Percentiles rank a stretch among this genome's conserved stretches.
Conservation (phyloP, 2,113 vertebrate species). For the Bufo gargarizans region DNA sequence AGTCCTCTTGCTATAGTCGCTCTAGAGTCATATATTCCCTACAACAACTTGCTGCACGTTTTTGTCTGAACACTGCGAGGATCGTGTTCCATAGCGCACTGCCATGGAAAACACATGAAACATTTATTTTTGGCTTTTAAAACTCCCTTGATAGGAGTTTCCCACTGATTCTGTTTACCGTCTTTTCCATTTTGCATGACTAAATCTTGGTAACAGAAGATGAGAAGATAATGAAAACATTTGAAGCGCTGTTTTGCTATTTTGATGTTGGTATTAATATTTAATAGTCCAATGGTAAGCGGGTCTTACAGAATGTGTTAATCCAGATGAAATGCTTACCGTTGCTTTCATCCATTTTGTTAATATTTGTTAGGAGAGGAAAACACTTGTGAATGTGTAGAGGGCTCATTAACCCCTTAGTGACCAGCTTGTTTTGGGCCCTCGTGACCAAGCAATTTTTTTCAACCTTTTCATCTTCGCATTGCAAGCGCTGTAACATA, state of each 20-base stretch:
- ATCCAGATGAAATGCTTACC: neutral
- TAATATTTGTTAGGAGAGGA: neutral
- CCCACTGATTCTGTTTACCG: constrained; percentile 33
- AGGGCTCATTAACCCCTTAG: neutral
- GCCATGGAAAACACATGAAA: constrained; percentile 28
- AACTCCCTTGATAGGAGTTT: constrained; percentile 30
- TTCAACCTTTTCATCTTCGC: no score
- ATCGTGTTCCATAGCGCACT: constrained; percentile 5
- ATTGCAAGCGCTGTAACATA: no score
- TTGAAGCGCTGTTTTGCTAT: constrained; percentile 22
- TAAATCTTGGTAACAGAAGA: constrained; percentile 42
- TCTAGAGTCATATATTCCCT: neutral
- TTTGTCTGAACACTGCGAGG: neutral
- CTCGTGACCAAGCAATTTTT: no score
- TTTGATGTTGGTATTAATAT: constrained; percentile 33
- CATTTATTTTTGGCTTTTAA: constrained; percentile 46
- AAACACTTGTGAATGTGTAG: neutral
- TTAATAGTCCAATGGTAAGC: constrained; percentile 2
- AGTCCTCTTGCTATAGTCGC: neutral
- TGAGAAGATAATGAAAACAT: constrained; percentile 41
- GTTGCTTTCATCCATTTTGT: neutral
- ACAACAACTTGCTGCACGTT: neutral
- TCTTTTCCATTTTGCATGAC: constrained; percentile 21
- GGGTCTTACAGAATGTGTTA: neutral
- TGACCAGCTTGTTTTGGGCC: no score